Percentiles rank a stretch among this genome's conserved stretches.
Conservation (phyloP, 2,113 vertebrate genomes). For the Anhinga anhinga region DNA sequence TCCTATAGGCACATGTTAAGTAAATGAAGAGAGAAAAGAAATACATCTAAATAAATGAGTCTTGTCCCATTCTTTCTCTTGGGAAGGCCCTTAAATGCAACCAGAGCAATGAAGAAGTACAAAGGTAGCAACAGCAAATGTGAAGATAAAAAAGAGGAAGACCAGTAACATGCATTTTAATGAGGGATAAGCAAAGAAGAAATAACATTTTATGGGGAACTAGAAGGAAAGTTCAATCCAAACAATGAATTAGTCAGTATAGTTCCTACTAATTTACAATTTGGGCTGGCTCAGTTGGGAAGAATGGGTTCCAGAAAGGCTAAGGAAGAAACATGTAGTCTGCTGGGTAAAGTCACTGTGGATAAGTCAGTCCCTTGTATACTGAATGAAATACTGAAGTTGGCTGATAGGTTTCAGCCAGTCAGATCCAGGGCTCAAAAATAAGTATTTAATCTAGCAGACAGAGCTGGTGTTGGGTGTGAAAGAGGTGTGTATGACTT, state of each 20-base stretch:
- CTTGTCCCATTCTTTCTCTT: background rate
- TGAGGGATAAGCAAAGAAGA: background rate
- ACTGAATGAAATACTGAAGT: conserved; percentile 54
- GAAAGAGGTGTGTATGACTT: conserved; percentile 42
- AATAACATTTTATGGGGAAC: background rate
- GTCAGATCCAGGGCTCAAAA: conserved; percentile 47
- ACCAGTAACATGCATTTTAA: background rate
- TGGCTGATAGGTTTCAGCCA: conserved; percentile 1
- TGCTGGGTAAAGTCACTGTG: conserved; percentile 36
- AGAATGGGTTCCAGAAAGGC: conserved; percentile 51
- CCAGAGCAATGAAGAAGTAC: background rate
- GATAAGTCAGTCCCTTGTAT: conserved; percentile 14
- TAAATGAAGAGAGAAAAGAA: background rate
- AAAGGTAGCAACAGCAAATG: background rate
- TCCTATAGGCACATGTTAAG: background rate
- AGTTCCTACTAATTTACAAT: background rate
- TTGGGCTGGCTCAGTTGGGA: background rate
- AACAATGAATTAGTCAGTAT: background rate
- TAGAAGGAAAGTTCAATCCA: background rate
- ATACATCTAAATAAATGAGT: background rate
- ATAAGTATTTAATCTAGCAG: conserved; percentile 25
- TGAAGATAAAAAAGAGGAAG: background rate
- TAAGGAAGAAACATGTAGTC: conserved; percentile 40
- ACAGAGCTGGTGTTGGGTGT: conserved; percentile 15
- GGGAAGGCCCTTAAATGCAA: background rate